phyloP scores from a whole-genome alignment of 2,113 vertebrate genomes.

The Mugil cephalus region DNA sequence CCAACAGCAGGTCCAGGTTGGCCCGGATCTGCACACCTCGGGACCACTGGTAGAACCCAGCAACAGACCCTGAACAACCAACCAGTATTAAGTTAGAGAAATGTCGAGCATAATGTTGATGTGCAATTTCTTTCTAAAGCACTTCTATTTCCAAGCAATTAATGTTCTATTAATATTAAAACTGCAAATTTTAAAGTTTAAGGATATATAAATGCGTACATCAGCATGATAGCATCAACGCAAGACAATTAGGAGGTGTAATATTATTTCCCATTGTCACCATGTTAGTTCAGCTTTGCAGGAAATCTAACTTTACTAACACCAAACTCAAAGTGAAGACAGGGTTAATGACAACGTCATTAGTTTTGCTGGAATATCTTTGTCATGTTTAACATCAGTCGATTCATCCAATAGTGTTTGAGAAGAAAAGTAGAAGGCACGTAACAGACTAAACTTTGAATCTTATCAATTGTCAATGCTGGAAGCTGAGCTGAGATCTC shows the following conservation, averaged over 20 bases:
- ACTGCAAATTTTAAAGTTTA: no score
- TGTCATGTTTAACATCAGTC: no score
- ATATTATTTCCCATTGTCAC: no score
- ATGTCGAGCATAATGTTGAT: neutral
- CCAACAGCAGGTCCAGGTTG: slow-evolving; percentile 85
- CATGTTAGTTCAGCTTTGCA: no score
- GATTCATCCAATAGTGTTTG: neutral
- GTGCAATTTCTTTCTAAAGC: neutral
- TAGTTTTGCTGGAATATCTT: neutral
- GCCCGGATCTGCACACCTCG: slow-evolving; percentile 85
- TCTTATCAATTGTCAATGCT: fast-evolving
- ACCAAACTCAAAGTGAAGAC: no score
- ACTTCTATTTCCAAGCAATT: no score
- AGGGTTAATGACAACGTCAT: neutral
- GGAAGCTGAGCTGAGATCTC: neutral
- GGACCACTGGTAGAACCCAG: slow-evolving; percentile 86
- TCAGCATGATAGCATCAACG: no score
- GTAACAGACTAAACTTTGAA: neutral
- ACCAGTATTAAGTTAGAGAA: neutral
- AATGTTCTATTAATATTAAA: no score
- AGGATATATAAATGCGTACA: no score
- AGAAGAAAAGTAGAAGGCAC: neutral
- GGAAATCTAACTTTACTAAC: no score
- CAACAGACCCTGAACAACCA: slow-evolving; percentile 73
- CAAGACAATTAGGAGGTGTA: no score